Evolutionary conservation across 1,140 invertebrate species (phyloP), one percentile per base, ranked within the genome.

Genomic region (Drosophila subpulchrella): DNA sequence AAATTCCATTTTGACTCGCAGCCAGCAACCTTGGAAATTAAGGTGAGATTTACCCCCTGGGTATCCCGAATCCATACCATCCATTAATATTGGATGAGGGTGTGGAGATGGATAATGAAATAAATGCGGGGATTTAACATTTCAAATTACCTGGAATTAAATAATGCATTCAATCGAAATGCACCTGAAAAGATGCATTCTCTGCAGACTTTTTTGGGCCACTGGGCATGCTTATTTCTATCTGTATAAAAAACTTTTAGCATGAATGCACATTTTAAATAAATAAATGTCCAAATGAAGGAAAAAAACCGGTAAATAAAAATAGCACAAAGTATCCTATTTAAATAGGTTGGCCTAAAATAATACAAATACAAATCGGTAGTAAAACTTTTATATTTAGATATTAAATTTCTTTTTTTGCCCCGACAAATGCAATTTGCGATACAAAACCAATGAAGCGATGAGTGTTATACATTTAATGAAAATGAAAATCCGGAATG

Each of bases 1-100:
- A 95, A 95, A 93, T 97, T 97, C 93, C 94, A 95, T 58, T 94
- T 95, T 39, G 93, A 95, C 46, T 94, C 95, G 27, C 93, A 95
- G 56, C 96, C 96, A 44, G 96, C 96, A 50, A 95, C 95, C 55
- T 94, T 97, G 70, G 94, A 95, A 75, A 93, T 92, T 73, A 92
- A 92, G 89, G 91, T 92, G 74, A 83, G 86, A 56, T 65, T 47
- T 63, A 32, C 41, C 42, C 56, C 56, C 24, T 27, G 65, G 44
- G 30, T 12, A 41, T 71, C 36, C 36, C 10, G 17, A 48, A 27
- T 48, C 48, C 46, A 38, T 20, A 8, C 6, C 36, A 15, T 24
- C 47, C 42, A 76, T 72, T 73, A 53, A 46, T 48, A 48, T 79
- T 7, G 41, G 6, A 6, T n/a, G 11, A 13, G 17, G 51, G 24